phyloP scores from a whole-genome alignment of 2,888 invertebrate species.

The Hypomecis punctinalis region DNA sequence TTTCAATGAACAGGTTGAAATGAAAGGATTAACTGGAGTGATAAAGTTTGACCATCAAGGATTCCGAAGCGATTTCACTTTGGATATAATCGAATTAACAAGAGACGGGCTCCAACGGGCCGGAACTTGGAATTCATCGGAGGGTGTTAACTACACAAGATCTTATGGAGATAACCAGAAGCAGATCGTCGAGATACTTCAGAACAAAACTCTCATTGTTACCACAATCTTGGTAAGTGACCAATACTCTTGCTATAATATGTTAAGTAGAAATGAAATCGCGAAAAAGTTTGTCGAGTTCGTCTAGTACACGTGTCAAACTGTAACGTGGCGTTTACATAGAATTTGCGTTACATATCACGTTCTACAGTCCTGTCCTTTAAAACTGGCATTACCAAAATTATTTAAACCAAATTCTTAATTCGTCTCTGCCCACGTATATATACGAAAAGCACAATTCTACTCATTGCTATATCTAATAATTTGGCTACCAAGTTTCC shows the following conservation, averaged over 20 bases:
- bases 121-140: conserved; percentile 95
- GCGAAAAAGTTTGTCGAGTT: no score
- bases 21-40: conserved; percentile 96
- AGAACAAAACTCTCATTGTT: conserved; percentile 96
- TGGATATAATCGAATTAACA: conserved; percentile 96
- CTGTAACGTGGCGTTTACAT: no score
- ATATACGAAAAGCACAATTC: no score
- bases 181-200: conserved; percentile 94
- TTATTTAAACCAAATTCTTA: no score
- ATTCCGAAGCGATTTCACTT: conserved; percentile 94
- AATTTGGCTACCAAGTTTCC: no score
- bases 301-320: no score
- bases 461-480: no score
- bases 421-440: no score
- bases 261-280: neutral
- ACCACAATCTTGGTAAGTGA: conserved; percentile 93
- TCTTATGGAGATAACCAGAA: conserved; percentile 94
- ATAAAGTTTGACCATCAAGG: conserved; percentile 98
- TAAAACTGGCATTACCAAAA: no score
- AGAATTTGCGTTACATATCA: no score
- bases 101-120: conserved; percentile 93
- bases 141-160: conserved; percentile 94
- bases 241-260: neutral
- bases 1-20: conserved; percentile 89
- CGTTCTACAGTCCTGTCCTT: no score